These are phyloP conservation scores for Hyles lineata DNA, from an alignment of 2,888 invertebrate genomes.

Conservation along the genomic window DNA sequence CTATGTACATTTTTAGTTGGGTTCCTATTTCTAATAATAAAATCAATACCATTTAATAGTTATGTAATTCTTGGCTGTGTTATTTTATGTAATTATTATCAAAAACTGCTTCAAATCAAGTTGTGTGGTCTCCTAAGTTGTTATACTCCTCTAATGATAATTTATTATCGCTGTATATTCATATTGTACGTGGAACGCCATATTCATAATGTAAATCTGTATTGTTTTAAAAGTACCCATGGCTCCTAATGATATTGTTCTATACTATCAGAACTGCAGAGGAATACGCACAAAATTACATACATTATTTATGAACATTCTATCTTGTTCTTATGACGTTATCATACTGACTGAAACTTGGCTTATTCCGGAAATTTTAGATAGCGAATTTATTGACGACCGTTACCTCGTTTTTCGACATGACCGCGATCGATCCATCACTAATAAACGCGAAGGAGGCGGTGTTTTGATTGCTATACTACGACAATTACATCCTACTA, in stretches of 20 bases:
- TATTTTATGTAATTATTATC: too few relatives aligned
- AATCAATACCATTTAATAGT: too few relatives aligned
- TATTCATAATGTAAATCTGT: background rate
- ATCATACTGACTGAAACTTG: conserved; percentile 2
- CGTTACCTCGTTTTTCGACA: background rate
- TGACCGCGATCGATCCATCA: background rate
- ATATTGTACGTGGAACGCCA: background rate
- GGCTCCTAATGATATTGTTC: background rate
- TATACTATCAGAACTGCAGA: background rate
- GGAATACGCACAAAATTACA: too few relatives aligned
- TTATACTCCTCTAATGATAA: background rate
- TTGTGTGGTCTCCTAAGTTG: too few relatives aligned
- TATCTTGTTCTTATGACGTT: background rate
- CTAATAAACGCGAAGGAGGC: conserved; percentile 1
- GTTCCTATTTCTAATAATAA: too few relatives aligned
- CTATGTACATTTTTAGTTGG: too few relatives aligned
- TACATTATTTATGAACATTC: too few relatives aligned
- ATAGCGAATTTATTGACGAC: background rate
- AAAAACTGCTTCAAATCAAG: too few relatives aligned
- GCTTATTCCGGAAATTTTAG: background rate
- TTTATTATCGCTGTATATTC: background rate
- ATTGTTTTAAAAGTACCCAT: background rate
- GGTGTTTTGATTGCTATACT: background rate
- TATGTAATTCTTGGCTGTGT: too few relatives aligned
- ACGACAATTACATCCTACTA: background rate